Percentiles rank a stretch among this genome's conserved stretches.
These are phyloP conservation scores for Meteorus cinctellus DNA, from an alignment of 2,888 invertebrate genomes.

Conservation along the genomic window DNA sequence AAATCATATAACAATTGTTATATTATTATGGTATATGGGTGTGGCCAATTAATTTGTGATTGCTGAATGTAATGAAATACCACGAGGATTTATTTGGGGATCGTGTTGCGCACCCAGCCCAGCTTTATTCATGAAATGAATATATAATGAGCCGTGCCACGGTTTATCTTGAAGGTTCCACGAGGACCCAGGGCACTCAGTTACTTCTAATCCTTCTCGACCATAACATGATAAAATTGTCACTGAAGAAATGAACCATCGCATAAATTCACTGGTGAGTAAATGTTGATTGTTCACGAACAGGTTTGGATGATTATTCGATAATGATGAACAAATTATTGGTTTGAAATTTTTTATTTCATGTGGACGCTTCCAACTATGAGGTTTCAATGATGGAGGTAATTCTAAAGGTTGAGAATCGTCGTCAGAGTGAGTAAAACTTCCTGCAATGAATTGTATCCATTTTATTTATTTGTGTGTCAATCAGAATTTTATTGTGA, in stretches of 20 bases:
- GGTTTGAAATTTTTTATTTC: constrained; percentile 48
- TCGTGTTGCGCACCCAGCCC: constrained; percentile 68
- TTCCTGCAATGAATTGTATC: constrained; percentile 44
- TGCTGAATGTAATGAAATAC: constrained; percentile 52
- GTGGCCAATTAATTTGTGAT: constrained; percentile 13
- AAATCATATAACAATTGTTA: constrained; percentile 9
- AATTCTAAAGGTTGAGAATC: constrained; percentile 53
- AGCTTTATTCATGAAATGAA: constrained; percentile 73
- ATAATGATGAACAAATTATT: constrained; percentile 48
- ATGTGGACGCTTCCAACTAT: constrained; percentile 57
- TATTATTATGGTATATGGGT: neutral
- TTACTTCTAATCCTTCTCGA: constrained; percentile 64
- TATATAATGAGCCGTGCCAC: constrained; percentile 74
- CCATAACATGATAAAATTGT: constrained; percentile 71
- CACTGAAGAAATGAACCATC: constrained; percentile 70
- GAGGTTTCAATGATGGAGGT: constrained; percentile 55
- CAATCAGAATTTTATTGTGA: constrained; percentile 1
- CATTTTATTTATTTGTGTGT: constrained; percentile 18
- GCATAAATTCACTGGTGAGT: constrained; percentile 70
- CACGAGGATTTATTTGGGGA: constrained; percentile 69
- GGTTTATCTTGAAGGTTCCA: constrained; percentile 62
- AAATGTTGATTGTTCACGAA: constrained; percentile 69
- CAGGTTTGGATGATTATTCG: constrained; percentile 65
- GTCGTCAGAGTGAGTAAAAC: constrained; percentile 51
- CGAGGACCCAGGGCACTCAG: constrained; percentile 59